These are phyloP conservation scores for Alligator sinensis DNA, from an alignment of 2,113 vertebrate genomes.

Conservation along the genomic window DNA sequence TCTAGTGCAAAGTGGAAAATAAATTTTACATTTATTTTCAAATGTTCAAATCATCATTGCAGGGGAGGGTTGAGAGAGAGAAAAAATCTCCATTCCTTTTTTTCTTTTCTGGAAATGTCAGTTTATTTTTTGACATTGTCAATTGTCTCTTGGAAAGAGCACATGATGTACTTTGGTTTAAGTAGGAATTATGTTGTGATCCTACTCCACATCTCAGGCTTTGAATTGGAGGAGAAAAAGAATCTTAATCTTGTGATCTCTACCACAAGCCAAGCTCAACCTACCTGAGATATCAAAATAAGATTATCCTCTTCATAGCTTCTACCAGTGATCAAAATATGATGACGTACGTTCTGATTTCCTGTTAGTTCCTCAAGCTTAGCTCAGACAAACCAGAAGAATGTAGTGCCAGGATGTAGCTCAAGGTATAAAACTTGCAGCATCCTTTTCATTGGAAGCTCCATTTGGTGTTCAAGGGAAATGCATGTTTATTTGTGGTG, in stretches of 20 bases:
- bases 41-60: too few relatives aligned
- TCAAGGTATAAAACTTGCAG: neutral
- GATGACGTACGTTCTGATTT: neutral
- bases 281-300: neutral
- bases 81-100: too few relatives aligned
- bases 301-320: neutral
- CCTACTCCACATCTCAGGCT: neutral
- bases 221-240: too few relatives aligned
- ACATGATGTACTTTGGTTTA: neutral
- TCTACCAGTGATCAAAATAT: neutral
- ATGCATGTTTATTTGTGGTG: neutral
- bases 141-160: neutral
- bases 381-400: neutral
- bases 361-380: slow-evolving; percentile 19
- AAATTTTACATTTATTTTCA: too few relatives aligned
- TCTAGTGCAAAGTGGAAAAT: too few relatives aligned
- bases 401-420: neutral
- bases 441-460: neutral
- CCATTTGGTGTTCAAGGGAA: too few relatives aligned
- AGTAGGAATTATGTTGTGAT: neutral
- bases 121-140: accelerated
- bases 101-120: too few relatives aligned
- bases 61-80: too few relatives aligned
- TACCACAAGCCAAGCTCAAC: slow-evolving; percentile 1
- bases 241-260: neutral